Percentiles rank a stretch among this genome's conserved stretches.
Conservation (phyloP, 2,888 invertebrate genomes). For the Oscheius sp. region DNA sequence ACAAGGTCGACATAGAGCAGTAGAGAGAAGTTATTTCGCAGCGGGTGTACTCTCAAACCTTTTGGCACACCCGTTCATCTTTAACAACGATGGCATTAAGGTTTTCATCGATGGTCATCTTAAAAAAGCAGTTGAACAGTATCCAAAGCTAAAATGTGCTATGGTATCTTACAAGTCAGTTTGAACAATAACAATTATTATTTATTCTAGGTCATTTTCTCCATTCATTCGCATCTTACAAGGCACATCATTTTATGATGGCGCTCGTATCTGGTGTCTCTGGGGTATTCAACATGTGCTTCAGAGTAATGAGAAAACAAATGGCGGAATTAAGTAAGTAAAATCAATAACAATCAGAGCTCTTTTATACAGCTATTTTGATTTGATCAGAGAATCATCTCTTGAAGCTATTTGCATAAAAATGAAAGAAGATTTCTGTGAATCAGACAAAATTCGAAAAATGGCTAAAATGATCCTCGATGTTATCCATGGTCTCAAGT, state of each 20-base stretch:
- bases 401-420: too few species aligned
- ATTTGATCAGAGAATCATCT: too few species aligned
- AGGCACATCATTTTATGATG: slow-evolving; percentile 76
- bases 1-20: slow-evolving; percentile 72
- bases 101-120: slow-evolving; percentile 34
- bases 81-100: not conserved
- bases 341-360: too few species aligned
- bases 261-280: slow-evolving; percentile 81
- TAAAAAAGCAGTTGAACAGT: slow-evolving; percentile 72
- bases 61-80: not conserved
- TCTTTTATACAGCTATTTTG: too few species aligned
- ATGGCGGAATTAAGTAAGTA: too few species aligned
- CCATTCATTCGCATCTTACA: slow-evolving; percentile 79
- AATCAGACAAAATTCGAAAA: too few species aligned
- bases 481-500: too few species aligned
- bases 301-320: slow-evolving; percentile 74
- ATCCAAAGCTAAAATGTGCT: slow-evolving; percentile 80
- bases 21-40: slow-evolving; percentile 80
- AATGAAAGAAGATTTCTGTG: too few species aligned
- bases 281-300: slow-evolving; percentile 82
- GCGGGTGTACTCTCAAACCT: slow-evolving; percentile 57
- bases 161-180: slow-evolving; percentile 79
- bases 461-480: too few species aligned
- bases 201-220: slow-evolving; percentile 76
- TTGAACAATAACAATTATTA: not conserved